Evolutionary conservation across 1,140 invertebrate species (phyloP), one percentile per base, ranked within the genome.

Genomic region (Maconellicoccus hirsutus): DNA sequence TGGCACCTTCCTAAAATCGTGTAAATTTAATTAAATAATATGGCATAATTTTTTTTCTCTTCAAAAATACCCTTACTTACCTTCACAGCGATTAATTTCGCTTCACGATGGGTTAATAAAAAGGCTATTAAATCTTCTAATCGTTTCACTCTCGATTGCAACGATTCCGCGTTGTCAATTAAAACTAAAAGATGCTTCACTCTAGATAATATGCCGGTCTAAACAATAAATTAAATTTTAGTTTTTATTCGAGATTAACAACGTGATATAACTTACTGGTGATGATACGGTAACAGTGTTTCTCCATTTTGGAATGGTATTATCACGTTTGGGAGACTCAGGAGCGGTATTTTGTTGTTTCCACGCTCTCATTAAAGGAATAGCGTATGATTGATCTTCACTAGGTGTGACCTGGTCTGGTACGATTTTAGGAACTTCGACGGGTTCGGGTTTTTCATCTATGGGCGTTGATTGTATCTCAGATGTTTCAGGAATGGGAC

Each of bases 71-170:
- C n/a, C 6, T 38, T 71, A 76, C 73, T 77, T 81, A 88, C 86
- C 80, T 88, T 89, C 21, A 88, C 83, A 72, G 88, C 87, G 72
- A 85, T 80, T 77, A 86, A 82, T 75, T 86, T 85, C 1, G 89
- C 84, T 76, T 89, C 86, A 0, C 88, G 87, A 80, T 87, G 89
- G 71, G 87, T 83, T 69, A 86, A 82, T 0, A 93, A 77, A 77
- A 92, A 89, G 10, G 79, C 78, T 59, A 86, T 84, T 23, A 93
- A 81, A 77, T 89, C 85, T 75, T 89, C 85, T 1, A 87, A 77
- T 73, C 87, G 79, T 42, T 81, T 81, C 52, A 84, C 75, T 71
- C 83, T 83, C 1, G 86, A 85, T n/a, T 52, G 72, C 22, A 71
- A 26, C 12, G 69, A 59, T 26, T 66, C 52, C 21, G 72, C 72